Evolutionary conservation across 2,888 invertebrate genomes (phyloP), one percentile per base, ranked within the genome.

Genomic region (Eupithecia inturbata): DNA sequence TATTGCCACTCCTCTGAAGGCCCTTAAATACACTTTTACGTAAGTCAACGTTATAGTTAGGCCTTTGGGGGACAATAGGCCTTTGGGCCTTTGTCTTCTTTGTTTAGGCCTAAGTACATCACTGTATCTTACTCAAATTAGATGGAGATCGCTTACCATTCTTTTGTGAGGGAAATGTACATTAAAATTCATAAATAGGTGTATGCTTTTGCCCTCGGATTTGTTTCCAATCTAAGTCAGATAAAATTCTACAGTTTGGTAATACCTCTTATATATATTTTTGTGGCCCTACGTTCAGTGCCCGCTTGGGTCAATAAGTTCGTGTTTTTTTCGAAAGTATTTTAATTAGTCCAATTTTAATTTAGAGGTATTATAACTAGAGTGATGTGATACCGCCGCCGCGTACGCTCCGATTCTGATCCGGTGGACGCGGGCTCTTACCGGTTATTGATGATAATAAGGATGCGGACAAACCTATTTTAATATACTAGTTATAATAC

Each of bases 111-210:
- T 53, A n/a, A n/a, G n/a, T n/a, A 49, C 41, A 45, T 70, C 60
- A 62, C 60, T 57, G 70, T 77, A 49, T 69, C 68, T 62, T 31
- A 49, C 66, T 70, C 57, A 70, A 73, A 67, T 71, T 72, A 7
- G 72, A 70, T 79, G 67, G 57, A 76, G 77, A 70, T 74, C 45
- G 74, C 26, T 22, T 33, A 57, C 45, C 49, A 67, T 67, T 67
- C 49, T 67, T 67, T 71, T 53, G 57, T 71, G 45, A 28, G 12
- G 45, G 57, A 49, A 78, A 70, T 71, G 39, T 19, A 62, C 62
- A 62, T 62, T 62, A 31, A 62, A 19, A 62, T 62, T 28, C 31
- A 57, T 57, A 57, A 26, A 53, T 53, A 57, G 57, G 4, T 12
- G 57, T 4, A 14, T 14, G 22, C 26, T 22, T 14, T 1, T 57